These are phyloP conservation scores for Sorex fumeus DNA, from an alignment of 2,113 vertebrate genomes.

Conservation along the genomic window DNA sequence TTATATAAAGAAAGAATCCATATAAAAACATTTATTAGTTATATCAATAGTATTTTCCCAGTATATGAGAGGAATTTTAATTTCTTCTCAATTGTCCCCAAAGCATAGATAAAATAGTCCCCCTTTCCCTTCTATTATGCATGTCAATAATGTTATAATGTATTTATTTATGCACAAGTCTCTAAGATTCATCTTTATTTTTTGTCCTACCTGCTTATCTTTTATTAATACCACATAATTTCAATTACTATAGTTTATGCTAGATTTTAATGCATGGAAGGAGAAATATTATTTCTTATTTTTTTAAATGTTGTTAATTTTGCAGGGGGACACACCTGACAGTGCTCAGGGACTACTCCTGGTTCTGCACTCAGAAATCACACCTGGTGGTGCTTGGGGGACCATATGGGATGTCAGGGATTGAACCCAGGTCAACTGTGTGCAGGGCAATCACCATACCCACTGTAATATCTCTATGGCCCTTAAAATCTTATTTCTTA, in stretches of 20 bases:
- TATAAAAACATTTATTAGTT: constrained; percentile 13
- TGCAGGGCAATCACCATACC: background rate
- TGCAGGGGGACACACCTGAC: too few species aligned
- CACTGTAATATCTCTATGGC: background rate
- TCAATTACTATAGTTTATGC: constrained; percentile 23
- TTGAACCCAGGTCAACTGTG: too few species aligned
- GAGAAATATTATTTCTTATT: background rate
- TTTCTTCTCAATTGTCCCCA: background rate
- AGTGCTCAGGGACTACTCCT: too few species aligned
- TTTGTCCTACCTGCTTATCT: background rate
- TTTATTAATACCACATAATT: background rate
- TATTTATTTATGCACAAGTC: background rate
- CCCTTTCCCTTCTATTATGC: background rate
- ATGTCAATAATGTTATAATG: background rate
- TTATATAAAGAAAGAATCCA: background rate
- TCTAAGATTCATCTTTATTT: constrained; percentile 6
- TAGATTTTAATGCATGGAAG: background rate
- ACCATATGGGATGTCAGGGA: too few species aligned
- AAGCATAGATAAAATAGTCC: background rate
- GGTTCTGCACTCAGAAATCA: too few species aligned
- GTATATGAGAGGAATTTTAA: constrained; percentile 18
- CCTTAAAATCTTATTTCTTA: too few species aligned
- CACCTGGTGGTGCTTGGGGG: too few species aligned
- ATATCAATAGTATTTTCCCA: background rate
- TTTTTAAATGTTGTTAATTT: background rate